phyloP scores from a whole-genome alignment of 2,113 vertebrate species.

The Eleginops maclovinus region DNA sequence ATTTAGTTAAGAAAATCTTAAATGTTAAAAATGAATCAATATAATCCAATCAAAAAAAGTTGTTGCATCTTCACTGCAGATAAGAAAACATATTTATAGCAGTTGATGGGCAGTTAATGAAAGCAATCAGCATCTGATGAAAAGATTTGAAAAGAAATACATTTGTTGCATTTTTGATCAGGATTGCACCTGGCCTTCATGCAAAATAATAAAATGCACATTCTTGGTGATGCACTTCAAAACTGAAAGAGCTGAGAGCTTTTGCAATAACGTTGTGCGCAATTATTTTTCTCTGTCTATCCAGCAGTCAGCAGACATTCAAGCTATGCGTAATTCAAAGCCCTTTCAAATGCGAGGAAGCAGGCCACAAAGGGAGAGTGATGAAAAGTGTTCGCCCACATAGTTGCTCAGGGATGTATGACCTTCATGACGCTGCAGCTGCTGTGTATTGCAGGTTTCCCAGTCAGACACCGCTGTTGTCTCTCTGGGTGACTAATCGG shows the following conservation, averaged over 20 bases:
- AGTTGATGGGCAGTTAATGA: too few species aligned
- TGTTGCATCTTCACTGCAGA: too few species aligned
- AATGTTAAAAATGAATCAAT: too few species aligned
- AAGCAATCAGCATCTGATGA: too few species aligned
- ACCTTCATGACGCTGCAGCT: slow-evolving; percentile 46
- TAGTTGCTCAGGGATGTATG: slow-evolving; percentile 10
- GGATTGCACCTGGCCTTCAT: not conserved
- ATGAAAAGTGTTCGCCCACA: slow-evolving; percentile 48
- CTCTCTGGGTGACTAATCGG: slow-evolving; percentile 47
- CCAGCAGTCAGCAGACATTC: not conserved
- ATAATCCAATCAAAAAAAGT: too few species aligned
- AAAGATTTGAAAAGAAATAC: not conserved
- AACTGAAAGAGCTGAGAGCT: not conserved
- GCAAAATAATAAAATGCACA: too few species aligned
- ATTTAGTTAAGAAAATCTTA: too few species aligned
- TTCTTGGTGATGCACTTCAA: too few species aligned
- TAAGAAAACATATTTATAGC: too few species aligned
- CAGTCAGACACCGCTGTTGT: not conserved
- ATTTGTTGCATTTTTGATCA: not conserved
- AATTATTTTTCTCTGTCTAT: not conserved
- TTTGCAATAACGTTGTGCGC: not conserved
- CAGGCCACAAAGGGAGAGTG: slow-evolving; percentile 31
- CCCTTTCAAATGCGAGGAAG: slow-evolving; percentile 1
- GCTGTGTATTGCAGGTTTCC: slow-evolving; percentile 12
- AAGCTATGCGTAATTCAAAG: slow-evolving; percentile 10